Evolutionary conservation across 2,113 vertebrate species (phyloP).

Genomic region (Hippopotamus amphibius): DNA sequence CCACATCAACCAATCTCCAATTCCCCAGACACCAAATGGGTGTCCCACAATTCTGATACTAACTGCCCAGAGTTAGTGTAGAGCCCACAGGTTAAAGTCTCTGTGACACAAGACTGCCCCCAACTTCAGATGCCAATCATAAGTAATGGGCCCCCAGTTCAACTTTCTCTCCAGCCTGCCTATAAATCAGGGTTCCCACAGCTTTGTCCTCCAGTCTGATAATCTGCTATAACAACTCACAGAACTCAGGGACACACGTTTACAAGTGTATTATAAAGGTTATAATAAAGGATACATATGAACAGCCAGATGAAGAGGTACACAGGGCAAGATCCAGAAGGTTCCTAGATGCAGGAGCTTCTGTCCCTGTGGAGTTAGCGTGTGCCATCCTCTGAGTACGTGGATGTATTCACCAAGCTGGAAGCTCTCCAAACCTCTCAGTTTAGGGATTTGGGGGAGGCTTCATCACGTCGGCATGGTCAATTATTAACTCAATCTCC

Average conservation of each 20-base stretch:
- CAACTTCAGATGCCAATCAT: no score
- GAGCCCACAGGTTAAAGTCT: neutral
- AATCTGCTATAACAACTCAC: neutral
- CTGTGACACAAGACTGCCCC: neutral
- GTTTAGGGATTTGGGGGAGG: neutral
- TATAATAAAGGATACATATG: neutral
- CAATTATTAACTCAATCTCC: neutral
- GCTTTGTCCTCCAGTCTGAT: neutral
- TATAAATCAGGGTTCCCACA: neutral
- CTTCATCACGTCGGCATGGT: neutral
- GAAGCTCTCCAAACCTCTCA: neutral
- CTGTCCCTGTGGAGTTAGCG: neutral
- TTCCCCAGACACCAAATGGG: neutral
- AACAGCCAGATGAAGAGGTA: neutral
- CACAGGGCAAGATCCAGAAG: neutral
- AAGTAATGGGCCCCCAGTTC: neutral
- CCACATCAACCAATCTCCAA: neutral
- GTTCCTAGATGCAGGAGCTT: neutral
- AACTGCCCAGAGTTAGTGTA: neutral
- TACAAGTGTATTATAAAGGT: neutral
- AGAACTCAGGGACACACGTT: neutral
- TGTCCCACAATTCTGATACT: neutral
- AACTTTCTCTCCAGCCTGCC: neutral
- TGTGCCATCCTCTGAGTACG: neutral
- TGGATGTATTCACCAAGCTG: neutral